A percentile compares a stretch with the other conserved stretches of the same genome.
These are phyloP conservation scores for Sclerodermus sp. DNA, from an alignment of 2,888 invertebrate species.

Conservation along the genomic window DNA sequence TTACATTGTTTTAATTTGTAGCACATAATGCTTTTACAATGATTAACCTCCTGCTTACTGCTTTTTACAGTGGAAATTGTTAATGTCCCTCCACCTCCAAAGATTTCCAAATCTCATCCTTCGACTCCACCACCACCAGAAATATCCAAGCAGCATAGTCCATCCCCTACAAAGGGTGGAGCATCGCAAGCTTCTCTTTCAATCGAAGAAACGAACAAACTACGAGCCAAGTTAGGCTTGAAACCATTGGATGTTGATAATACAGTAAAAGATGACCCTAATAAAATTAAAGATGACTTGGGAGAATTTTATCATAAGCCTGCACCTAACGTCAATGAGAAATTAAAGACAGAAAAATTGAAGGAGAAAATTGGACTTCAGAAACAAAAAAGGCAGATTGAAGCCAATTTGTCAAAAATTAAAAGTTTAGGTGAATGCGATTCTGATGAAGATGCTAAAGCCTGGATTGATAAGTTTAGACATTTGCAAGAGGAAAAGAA, in stretches of 20 bases:
- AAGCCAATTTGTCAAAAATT: slow-evolving; percentile 66
- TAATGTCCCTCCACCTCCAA: slow-evolving; percentile 55
- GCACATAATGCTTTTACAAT: background rate
- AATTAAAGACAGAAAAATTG: slow-evolving; percentile 78
- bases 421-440: slow-evolving; percentile 73
- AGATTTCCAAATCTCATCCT: slow-evolving; percentile 50
- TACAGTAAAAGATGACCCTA: slow-evolving; percentile 40
- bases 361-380: slow-evolving; percentile 76
- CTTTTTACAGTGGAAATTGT: slow-evolving; percentile 50
- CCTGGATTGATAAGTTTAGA: slow-evolving; percentile 85
- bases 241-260: slow-evolving; percentile 80
- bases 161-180: slow-evolving; percentile 44
- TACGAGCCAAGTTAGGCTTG: slow-evolving; percentile 89
- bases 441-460: slow-evolving; percentile 71
- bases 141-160: slow-evolving; percentile 36
- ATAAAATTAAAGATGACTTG: slow-evolving; percentile 60
- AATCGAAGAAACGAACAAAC: slow-evolving; percentile 82
- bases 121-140: slow-evolving; percentile 51
- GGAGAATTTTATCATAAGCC: slow-evolving; percentile 89
- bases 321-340: slow-evolving; percentile 73
- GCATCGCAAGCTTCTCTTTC: slow-evolving; percentile 67
- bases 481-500: slow-evolving; percentile 76
- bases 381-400: slow-evolving; percentile 77
- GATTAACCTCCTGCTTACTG: slow-evolving; percentile 6
- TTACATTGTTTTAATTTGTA: slow-evolving; percentile 16